Percentiles rank a stretch among this genome's conserved stretches.
Evolutionary conservation across 2,113 vertebrate species (phyloP).

Genomic region (Corythaeola cristata): DNA sequence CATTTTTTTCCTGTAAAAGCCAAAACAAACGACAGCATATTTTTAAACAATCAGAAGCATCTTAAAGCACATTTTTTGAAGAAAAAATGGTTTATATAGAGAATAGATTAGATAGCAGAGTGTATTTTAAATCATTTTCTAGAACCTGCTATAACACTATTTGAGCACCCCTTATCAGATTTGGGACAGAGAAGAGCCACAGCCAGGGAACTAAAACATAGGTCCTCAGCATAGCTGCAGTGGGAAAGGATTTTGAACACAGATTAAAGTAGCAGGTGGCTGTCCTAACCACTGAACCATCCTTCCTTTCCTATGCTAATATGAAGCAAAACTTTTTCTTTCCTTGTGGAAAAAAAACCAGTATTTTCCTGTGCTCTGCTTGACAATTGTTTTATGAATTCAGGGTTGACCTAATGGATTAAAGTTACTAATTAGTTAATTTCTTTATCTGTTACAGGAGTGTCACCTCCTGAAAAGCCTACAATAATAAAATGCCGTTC

Average conservation of each 20-base stretch:
- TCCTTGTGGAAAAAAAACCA: not conserved
- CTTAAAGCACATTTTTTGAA: not conserved
- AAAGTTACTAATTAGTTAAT: not conserved
- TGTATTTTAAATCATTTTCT: not conserved
- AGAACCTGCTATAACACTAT: not conserved
- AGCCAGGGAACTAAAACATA: not conserved
- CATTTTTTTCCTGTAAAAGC: not conserved
- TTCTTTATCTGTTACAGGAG: not conserved
- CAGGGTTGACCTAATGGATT: not conserved
- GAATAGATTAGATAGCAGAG: not conserved
- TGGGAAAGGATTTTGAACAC: not conserved
- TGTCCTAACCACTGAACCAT: not conserved
- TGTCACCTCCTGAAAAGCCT: slow-evolving; percentile 46
- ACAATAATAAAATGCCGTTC: slow-evolving; percentile 60
- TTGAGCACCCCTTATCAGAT: not conserved
- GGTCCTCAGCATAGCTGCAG: not conserved
- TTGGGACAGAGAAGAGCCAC: not conserved
- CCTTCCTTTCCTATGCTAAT: not conserved
- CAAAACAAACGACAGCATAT: not conserved
- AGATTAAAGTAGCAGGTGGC: not conserved
- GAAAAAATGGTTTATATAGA: not conserved
- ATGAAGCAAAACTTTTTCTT: not conserved
- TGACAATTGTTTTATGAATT: not conserved
- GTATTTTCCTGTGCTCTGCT: not conserved
- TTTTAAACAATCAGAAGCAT: not conserved